Evolutionary conservation across 2,113 vertebrate genomes (phyloP).

Genomic region (Recurvirostra avosetta): DNA sequence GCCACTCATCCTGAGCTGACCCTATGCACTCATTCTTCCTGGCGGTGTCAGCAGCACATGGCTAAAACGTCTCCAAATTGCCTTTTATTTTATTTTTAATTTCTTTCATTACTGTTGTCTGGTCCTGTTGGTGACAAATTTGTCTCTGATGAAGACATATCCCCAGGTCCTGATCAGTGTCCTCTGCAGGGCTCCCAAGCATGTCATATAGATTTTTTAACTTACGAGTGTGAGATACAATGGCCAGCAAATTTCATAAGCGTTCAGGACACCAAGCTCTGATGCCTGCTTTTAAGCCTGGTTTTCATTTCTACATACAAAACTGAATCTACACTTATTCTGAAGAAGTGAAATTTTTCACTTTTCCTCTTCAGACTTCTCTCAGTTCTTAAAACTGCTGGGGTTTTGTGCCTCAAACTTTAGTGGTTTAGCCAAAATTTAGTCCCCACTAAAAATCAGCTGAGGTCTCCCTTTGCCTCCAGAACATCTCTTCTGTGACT

Average conservation of each 20-base stretch:
- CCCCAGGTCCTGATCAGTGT: not conserved
- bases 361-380: not conserved
- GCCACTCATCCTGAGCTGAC: too few species aligned
- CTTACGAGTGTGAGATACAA: not conserved
- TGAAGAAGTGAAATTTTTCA: not conserved
- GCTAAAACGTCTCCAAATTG: not conserved
- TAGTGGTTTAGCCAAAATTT: not conserved
- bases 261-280: not conserved
- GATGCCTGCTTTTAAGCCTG: not conserved
- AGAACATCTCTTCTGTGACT: not conserved
- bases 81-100: too few species aligned
- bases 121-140: not conserved
- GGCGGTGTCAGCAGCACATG: not conserved
- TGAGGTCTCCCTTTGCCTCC: not conserved
- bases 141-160: fast-evolving
- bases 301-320: not conserved
- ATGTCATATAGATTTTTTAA: not conserved
- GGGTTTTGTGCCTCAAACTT: not conserved
- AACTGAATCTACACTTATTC: not conserved
- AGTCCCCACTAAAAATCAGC: not conserved
- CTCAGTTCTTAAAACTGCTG: not conserved
- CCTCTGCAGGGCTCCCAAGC: fast-evolving
- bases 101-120: not conserved
- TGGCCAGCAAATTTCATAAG: not conserved
- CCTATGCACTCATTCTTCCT: not conserved